Evolutionary conservation across 2,113 vertebrate species (phyloP).

Genomic region (Rostratula benghalensis): DNA sequence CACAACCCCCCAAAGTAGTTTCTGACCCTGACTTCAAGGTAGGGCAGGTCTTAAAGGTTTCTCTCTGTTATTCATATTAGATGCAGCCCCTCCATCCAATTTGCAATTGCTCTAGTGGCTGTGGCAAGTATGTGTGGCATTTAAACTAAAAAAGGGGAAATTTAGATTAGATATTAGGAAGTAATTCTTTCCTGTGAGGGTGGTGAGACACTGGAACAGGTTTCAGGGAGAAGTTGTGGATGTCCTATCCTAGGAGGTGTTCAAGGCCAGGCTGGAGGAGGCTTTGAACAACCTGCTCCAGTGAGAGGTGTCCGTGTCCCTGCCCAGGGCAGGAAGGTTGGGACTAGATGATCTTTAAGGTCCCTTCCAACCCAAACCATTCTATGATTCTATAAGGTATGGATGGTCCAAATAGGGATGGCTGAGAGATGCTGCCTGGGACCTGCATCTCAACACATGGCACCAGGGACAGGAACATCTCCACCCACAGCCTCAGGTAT

Average conservation of each 20-base stretch:
- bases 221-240: no score
- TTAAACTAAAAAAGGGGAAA: no score
- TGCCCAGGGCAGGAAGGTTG: no score
- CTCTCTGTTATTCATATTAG: neutral
- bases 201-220: no score
- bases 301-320: no score
- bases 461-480: neutral
- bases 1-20: neutral
- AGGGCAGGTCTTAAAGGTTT: neutral
- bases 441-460: fast-evolving
- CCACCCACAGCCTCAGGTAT: fast-evolving
- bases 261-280: no score
- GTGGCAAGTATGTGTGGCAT: neutral
- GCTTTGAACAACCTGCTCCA: no score
- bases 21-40: neutral
- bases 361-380: no score
- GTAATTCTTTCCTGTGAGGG: no score
- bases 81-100: neutral
- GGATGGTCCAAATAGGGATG: neutral
- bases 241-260: no score
- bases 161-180: no score
- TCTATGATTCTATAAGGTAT: neutral
- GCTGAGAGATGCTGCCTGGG: neutral
- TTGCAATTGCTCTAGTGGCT: neutral
- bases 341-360: no score